Evolutionary conservation across 2,888 invertebrate genomes (phyloP), one percentile per base, ranked within the genome.

Genomic region (Machimus rusticus): DNA sequence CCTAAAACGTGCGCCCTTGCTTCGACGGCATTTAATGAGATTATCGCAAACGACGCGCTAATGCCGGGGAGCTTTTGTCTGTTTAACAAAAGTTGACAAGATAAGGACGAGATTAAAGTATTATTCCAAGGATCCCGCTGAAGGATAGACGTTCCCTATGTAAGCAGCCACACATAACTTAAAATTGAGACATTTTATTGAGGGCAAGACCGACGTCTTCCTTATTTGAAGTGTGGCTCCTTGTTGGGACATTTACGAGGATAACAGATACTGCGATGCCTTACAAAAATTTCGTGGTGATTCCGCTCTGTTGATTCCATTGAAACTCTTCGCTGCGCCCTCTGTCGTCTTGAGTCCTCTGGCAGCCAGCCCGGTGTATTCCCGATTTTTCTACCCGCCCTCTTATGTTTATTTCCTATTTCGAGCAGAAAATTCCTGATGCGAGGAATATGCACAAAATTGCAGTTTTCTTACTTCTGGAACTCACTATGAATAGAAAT

Each of bases 21-120:
- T 74, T 74, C 74, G 74, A 43, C 74, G 86, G 51, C 86, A 86
- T 74, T 77, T 86, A 86, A 86, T 77, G 86, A 86, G 86, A 86
- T 86, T 86, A 86, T 87, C 88, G 86, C 86, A 88, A 88, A 87
- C 88, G 88, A 88, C 87, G 88, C 88, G 87, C 82, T 88, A 88
- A 88, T 88, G 87, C 88, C 66, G 14, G 82, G 87, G 74, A 86
- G 87, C 87, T 88, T 88, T 88, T 88, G 88, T 88, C 86, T 88
- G 88, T 88, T 88, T 87, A 88, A 87, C 88, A 88, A 88, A 88
- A 88, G 88, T 88, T 88, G 88, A 88, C 88, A 88, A 88, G 88
- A 88, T 88, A 88, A 88, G 88, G 88, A 87, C 82, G 81, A 87
- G 88, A 88, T 88, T 88, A 88, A 88, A 88, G 87, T 81, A 87